A percentile compares a stretch with the other conserved stretches of the same genome.
phyloP scores from a whole-genome alignment of 92 coral and sea anemone species.

The Meandrina meandrites region DNA sequence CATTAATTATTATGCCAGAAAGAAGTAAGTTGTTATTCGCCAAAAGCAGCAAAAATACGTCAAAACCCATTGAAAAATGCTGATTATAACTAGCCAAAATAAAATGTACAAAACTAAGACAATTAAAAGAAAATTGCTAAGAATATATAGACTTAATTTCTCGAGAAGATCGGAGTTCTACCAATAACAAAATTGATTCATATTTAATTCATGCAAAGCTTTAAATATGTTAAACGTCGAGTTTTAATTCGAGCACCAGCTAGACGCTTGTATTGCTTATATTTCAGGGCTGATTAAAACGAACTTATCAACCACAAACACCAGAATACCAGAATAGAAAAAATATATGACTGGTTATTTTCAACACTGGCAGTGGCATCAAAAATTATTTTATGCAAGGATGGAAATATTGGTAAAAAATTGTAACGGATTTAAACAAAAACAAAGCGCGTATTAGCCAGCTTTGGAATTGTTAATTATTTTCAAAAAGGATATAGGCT shows the following conservation, averaged over 20 bases:
- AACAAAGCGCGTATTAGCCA: conserved; percentile 5
- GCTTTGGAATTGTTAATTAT: conserved; percentile 23
- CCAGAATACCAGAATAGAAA: neutral
- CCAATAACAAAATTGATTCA: neutral
- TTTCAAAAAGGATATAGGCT: too few relatives aligned
- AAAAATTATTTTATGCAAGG: neutral
- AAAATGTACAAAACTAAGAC: neutral
- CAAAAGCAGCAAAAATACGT: too few relatives aligned
- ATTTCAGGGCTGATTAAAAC: neutral
- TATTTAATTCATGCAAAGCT: neutral
- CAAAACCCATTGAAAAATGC: too few relatives aligned
- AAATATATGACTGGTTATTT: neutral
- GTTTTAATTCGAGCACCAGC: neutral
- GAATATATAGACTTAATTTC: too few relatives aligned
- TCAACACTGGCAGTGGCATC: neutral
- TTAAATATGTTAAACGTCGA: neutral
- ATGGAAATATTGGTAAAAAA: neutral
- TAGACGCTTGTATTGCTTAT: neutral
- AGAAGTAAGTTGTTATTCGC: too few relatives aligned
- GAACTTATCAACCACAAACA: neutral
- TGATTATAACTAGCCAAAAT: neutral
- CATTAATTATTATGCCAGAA: too few relatives aligned
- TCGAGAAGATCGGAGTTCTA: too few relatives aligned
- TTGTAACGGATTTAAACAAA: neutral
- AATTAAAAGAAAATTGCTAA: neutral